phyloP scores from a whole-genome alignment of 2,797 vertebrate species.

The Alosa sapidissima region DNA sequence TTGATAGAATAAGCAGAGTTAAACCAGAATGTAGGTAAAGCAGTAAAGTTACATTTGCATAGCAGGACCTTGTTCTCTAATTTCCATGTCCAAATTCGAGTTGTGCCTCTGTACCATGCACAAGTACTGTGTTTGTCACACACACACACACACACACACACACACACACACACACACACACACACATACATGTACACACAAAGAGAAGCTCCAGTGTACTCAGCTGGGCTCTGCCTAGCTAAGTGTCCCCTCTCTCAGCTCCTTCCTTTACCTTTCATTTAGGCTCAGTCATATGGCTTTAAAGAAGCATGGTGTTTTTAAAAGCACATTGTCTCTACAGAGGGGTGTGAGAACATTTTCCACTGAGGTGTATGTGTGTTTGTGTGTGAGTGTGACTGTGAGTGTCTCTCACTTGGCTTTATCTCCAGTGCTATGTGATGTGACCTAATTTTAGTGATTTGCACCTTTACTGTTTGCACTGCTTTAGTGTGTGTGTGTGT shows the following conservation, averaged over 20 bases:
- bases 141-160: not conserved
- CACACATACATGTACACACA: not conserved
- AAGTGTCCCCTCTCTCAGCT: not conserved
- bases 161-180: not conserved
- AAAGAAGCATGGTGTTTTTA: not conserved
- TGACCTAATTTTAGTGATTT: constrained; percentile 16
- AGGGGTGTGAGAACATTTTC: constrained; percentile 16
- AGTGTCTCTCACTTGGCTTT: not conserved
- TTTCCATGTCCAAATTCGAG: constrained; percentile 33
- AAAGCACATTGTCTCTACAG: not conserved
- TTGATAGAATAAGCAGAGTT: not conserved
- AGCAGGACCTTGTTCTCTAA: constrained; percentile 24
- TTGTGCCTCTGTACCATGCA: not conserved
- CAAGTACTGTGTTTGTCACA: not conserved
- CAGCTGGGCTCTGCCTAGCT: not conserved
- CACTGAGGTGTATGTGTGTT: not conserved
- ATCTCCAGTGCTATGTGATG: constrained; percentile 8
- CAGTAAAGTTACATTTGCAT: constrained; percentile 44
- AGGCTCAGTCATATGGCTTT: not conserved
- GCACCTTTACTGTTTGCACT: constrained; percentile 25
- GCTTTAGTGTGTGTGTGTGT: constrained; percentile 14
- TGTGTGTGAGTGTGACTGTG: not conserved
- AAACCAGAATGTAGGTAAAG: constrained; percentile 33
- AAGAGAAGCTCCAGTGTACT: not conserved
- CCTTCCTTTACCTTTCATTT: not conserved